Evolutionary conservation across 2,113 vertebrate genomes (phyloP).

Genomic region (Pelodiscus sinensis): DNA sequence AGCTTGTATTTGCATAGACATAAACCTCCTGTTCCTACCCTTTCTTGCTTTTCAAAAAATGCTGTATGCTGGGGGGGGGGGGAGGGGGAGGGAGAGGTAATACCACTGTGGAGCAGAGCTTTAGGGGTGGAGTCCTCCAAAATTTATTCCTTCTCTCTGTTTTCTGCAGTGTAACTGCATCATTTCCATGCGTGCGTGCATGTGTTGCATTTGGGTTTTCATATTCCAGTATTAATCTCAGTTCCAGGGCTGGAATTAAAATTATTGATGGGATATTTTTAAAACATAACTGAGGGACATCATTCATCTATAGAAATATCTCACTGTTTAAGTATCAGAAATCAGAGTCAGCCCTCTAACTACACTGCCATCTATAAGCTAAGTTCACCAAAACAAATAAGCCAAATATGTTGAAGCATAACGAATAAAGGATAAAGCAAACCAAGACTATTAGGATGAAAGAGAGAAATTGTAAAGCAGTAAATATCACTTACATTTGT

Average conservation of each 20-base stretch:
- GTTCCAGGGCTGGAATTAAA: neutral
- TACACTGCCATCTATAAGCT: neutral
- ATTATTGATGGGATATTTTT: neutral
- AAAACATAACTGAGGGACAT: neutral
- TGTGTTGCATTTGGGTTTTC: neutral
- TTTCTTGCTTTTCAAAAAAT: neutral
- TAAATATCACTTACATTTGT: neutral
- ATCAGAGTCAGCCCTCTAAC: neutral
- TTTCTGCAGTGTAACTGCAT: neutral
- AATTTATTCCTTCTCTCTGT: neutral
- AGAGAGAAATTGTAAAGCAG: neutral
- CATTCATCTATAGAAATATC: neutral
- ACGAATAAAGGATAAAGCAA: neutral
- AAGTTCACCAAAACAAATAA: neutral
- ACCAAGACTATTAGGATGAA: neutral
- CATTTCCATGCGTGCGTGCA: neutral
- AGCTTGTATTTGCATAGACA: neutral
- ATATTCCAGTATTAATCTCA: neutral
- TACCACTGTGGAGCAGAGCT: neutral
- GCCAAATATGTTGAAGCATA: neutral
- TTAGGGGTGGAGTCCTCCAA: neutral
- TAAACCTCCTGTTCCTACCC: neutral
- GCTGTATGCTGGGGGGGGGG: neutral
- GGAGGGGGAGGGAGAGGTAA: no score
- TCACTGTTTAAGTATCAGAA: neutral